Conservation (phyloP, 2,797 vertebrate species). For the Antrozous pallidus region DNA sequence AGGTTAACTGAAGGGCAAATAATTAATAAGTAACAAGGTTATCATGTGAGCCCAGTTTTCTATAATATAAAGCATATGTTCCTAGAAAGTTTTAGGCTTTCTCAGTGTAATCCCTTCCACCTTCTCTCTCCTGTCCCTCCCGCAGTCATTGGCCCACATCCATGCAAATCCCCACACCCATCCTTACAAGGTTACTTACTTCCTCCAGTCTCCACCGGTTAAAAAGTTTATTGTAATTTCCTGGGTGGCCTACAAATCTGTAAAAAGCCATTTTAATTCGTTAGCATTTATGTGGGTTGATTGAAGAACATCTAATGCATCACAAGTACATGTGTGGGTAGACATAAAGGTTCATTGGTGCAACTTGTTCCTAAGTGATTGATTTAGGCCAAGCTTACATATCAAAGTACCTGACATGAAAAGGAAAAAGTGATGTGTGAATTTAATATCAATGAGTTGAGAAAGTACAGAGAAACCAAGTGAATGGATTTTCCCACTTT, state of each 20-base stretch:
- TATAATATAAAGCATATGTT: neutral
- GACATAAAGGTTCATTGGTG: neutral
- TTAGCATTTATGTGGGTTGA: conserved; percentile 47
- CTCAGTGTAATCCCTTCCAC: neutral
- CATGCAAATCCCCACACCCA: neutral
- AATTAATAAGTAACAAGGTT: neutral
- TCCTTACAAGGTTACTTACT: conserved; percentile 83
- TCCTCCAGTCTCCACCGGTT: conserved; percentile 98
- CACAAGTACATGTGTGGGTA: conserved; percentile 25
- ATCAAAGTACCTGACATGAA: conserved; percentile 39
- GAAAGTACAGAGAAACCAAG: neutral
- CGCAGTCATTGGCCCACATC: neutral
- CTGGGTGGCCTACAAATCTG: conserved; percentile 97
- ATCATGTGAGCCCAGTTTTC: neutral
- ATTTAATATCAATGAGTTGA: neutral
- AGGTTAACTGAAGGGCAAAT: neutral
- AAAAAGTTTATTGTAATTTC: conserved; percentile 99
- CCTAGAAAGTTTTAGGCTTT: neutral
- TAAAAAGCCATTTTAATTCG: conserved; percentile 72
- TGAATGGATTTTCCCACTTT: neutral
- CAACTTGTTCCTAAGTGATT: neutral
- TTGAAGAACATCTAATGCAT: conserved; percentile 25
- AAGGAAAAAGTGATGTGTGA: neutral
- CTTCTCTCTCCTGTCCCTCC: neutral
- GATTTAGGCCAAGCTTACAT: neutral